These are phyloP conservation scores for Oreocharis arfaki DNA, from an alignment of 2,113 vertebrate genomes.

Conservation along the genomic window DNA sequence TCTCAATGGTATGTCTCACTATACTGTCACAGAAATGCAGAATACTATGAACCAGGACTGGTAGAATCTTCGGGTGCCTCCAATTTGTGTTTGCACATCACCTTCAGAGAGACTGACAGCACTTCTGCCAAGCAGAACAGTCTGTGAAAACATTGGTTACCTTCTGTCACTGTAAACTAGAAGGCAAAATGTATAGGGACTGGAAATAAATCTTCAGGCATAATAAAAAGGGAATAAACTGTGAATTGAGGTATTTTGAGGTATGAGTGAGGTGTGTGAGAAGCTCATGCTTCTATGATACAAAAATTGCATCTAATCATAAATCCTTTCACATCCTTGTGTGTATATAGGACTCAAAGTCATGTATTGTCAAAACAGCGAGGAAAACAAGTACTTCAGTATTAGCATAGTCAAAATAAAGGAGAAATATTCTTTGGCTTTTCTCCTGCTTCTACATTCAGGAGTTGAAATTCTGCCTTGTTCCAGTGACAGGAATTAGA, in stretches of 20 bases:
- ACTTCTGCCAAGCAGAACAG: neutral
- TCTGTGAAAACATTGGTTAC: neutral
- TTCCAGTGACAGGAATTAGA: slow-evolving; percentile 11
- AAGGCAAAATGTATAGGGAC: neutral
- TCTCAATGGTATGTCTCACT: neutral
- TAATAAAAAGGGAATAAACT: neutral
- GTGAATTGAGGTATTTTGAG: neutral
- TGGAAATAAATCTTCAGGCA: neutral
- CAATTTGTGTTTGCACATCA: neutral
- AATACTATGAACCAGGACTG: neutral
- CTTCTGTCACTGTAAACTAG: neutral
- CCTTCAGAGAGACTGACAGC: neutral
- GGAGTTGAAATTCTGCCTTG: neutral
- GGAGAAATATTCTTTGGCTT: neutral
- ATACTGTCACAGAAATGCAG: neutral
- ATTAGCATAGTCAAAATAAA: neutral
- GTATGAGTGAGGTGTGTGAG: neutral
- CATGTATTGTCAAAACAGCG: neutral
- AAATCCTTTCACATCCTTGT: neutral
- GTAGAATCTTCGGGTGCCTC: neutral
- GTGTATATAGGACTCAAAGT: neutral
- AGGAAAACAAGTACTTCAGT: neutral
- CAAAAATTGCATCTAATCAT: neutral
- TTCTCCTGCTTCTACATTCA: neutral
- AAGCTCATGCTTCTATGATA: neutral